Percentiles rank a stretch among this genome's conserved stretches.
Conservation (phyloP, 2,888 invertebrate species). For the Lasioglossum oenotherae region DNA sequence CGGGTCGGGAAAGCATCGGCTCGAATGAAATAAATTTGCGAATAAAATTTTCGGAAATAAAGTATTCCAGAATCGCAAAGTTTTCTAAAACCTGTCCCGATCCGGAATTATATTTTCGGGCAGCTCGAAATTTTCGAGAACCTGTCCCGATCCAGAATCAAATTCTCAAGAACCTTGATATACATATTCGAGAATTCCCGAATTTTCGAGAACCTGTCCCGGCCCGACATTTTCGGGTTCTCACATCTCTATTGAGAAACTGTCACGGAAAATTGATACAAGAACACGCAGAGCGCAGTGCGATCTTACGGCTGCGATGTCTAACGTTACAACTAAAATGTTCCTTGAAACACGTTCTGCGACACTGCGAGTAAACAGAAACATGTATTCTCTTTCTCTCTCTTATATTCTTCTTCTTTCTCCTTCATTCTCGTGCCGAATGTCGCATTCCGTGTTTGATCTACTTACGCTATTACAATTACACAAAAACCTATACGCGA, state of each 20-base stretch:
- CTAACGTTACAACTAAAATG: slow-evolving; percentile 34
- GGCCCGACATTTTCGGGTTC: not conserved
- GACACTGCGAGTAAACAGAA: slow-evolving; percentile 7
- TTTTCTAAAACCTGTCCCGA: too few relatives aligned
- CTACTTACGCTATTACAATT: slow-evolving; percentile 43
- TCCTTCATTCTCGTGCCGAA: not conserved
- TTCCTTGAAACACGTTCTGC: slow-evolving; percentile 29
- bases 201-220: not conserved
- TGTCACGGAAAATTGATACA: slow-evolving; percentile 7
- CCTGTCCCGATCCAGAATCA: not conserved
- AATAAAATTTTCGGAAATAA: too few relatives aligned
- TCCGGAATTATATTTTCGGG: too few relatives aligned
- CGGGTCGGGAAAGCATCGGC: too few relatives aligned
- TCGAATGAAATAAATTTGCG: too few relatives aligned
- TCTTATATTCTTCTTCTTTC: not conserved
- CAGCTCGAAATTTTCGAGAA: not conserved
- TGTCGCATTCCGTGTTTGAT: slow-evolving; percentile 38
- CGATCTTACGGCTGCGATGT: not conserved
- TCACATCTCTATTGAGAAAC: not conserved
- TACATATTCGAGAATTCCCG: too few relatives aligned
- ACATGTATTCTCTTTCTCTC: not conserved
- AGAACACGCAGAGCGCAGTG: slow-evolving; percentile 7
- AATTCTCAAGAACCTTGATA: too few relatives aligned
- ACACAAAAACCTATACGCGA: slow-evolving; percentile 26
- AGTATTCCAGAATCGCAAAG: too few relatives aligned